Evolutionary conservation across 2,113 vertebrate species (phyloP).

Genomic region (Plotosus lineatus): DNA sequence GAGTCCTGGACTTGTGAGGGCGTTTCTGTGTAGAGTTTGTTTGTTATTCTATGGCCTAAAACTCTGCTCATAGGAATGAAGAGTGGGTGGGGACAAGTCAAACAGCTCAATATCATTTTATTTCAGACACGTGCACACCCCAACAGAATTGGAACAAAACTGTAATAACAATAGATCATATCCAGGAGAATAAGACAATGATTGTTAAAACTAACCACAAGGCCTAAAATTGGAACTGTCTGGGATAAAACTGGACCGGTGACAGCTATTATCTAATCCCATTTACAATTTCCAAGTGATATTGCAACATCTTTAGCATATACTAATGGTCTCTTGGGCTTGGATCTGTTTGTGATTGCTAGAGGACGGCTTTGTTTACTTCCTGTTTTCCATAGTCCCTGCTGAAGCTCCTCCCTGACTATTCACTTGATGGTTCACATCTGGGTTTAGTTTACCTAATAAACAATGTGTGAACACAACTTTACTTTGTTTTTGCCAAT

Average conservation of each 20-base stretch:
- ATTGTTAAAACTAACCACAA: neutral
- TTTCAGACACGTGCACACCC: too few species aligned
- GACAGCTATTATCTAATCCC: neutral
- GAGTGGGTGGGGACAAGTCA: neutral
- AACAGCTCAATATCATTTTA: neutral
- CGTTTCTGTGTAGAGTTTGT: too few species aligned
- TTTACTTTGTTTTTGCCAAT: neutral
- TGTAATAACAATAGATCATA: neutral
- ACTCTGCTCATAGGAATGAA: neutral
- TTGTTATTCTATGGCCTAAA: neutral
- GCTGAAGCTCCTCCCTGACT: neutral
- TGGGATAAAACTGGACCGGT: neutral
- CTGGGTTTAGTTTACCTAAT: neutral
- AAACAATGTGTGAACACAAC: constrained; percentile 8
- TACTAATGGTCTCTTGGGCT: neutral
- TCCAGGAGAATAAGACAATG: neutral
- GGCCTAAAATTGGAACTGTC: neutral
- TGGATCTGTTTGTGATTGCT: neutral
- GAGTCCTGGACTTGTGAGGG: too few species aligned
- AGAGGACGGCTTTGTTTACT: neutral
- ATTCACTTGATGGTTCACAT: constrained; percentile 12
- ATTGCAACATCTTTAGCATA: neutral
- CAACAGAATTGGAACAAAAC: neutral
- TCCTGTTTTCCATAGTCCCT: neutral
- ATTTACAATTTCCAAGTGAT: neutral